These are phyloP conservation scores for Sarcophaga bullata DNA, from an alignment of 1,140 invertebrate species.

Conservation along the genomic window DNA sequence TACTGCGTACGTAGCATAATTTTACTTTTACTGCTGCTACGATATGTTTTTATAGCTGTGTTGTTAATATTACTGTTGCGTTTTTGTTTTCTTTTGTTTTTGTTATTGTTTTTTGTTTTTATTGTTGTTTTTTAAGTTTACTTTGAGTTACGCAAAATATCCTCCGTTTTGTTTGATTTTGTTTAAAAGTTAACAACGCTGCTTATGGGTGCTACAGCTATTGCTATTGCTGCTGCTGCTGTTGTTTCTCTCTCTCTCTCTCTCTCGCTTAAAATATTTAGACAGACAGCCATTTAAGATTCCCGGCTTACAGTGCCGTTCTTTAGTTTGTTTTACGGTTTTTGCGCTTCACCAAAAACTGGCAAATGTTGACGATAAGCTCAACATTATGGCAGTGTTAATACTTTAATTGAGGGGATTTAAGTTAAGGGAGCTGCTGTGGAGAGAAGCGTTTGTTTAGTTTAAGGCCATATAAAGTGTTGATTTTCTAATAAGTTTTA, in stretches of 20 bases:
- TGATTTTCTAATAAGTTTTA: conserved; percentile 23
- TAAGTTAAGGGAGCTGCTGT: neutral
- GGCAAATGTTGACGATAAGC: conserved; percentile 21
- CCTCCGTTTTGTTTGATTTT: conserved; percentile 27
- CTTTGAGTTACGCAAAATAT: conserved; percentile 19
- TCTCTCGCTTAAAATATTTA: neutral
- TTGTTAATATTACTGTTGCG: conserved; percentile 10
- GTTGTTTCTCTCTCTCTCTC: neutral
- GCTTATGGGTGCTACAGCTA: neutral
- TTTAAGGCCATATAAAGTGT: conserved; percentile 29
- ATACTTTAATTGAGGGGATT: conserved; percentile 26
- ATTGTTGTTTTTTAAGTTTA: conserved; percentile 3
- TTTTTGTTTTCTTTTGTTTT: neutral
- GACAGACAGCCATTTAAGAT: neutral
- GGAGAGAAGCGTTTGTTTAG: neutral
- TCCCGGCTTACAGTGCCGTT: neutral
- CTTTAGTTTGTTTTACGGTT: neutral
- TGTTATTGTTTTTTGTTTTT: neutral
- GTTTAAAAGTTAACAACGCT: neutral
- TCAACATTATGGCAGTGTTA: conserved; percentile 17
- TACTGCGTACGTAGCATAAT: too few species aligned
- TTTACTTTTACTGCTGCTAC: too few species aligned
- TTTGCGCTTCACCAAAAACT: neutral
- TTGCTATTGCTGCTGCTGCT: too few species aligned
- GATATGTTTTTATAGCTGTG: conserved; percentile 39